phyloP scores from a whole-genome alignment of 2,797 vertebrate genomes.

The Pagetopsis macropterus region DNA sequence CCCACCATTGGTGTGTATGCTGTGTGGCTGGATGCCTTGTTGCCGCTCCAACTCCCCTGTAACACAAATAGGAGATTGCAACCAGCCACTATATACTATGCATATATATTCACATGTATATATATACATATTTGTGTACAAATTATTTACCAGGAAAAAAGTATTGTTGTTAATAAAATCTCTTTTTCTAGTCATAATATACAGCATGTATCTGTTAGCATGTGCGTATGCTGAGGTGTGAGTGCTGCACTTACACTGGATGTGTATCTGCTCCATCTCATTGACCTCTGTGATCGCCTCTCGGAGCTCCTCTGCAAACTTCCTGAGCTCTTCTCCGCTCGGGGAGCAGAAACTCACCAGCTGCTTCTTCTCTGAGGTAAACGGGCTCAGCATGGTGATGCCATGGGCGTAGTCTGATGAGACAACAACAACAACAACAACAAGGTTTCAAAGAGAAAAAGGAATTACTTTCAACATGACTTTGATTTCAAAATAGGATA shows the following conservation, averaged over 20 bases:
- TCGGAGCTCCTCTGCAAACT: constrained; percentile 96
- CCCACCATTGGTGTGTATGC: constrained; percentile 88
- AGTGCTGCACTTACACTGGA: constrained; percentile 91
- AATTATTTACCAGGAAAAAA: no score
- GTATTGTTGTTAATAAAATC: no score
- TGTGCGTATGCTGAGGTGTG: not conserved
- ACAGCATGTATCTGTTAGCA: not conserved
- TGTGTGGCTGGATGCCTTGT: constrained; percentile 88
- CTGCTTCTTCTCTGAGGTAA: constrained; percentile 97
- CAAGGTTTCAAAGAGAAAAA: constrained; percentile 13
- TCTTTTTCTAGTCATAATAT: no score
- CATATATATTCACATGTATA: no score
- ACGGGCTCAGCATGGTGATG: constrained; percentile 94
- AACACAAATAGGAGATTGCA: constrained; percentile 31
- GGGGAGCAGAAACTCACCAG: constrained; percentile 96
- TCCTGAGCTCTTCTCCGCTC: constrained; percentile 95
- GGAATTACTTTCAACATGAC: constrained; percentile 5
- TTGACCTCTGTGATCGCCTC: constrained; percentile 97
- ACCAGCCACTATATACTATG: not conserved
- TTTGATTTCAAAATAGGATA: constrained; percentile 25
- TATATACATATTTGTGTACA: no score
- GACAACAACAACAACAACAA: constrained; percentile 1
- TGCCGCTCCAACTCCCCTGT: constrained; percentile 98
- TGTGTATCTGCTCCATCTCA: constrained; percentile 98
- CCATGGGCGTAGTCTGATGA: constrained; percentile 93